Conservation (phyloP, 2,888 invertebrate species). For the Ferrisia virgata region DNA sequence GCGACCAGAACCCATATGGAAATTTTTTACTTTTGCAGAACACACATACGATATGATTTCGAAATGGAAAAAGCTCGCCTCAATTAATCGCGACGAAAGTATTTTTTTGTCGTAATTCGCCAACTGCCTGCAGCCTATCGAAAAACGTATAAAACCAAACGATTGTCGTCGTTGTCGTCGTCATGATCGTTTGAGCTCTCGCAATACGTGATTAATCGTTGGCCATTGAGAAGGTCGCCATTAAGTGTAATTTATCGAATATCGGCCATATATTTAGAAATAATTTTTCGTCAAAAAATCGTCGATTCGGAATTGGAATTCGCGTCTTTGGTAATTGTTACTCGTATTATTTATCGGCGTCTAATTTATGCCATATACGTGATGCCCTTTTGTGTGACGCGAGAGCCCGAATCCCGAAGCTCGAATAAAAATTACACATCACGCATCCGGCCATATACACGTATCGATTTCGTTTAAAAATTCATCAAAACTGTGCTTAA, state of each 20-base stretch:
- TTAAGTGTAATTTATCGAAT: not conserved
- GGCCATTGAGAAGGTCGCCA: not conserved
- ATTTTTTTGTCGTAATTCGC: not conserved
- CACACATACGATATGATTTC: too few species aligned
- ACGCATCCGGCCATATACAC: not conserved
- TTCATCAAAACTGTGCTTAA: constrained; percentile 13
- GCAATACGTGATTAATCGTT: not conserved
- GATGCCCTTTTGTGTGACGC: not conserved
- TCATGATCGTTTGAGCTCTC: too few species aligned
- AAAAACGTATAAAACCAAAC: not conserved
- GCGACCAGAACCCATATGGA: too few species aligned
- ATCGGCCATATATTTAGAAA: not conserved
- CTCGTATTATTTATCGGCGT: not conserved
- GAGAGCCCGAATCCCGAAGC: not conserved
- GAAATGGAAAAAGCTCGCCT: too few species aligned
- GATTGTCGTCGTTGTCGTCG: too few species aligned
- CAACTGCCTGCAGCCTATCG: not conserved
- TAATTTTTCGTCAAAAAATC: not conserved
- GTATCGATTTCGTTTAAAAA: constrained; percentile 14
- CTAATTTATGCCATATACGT: not conserved
- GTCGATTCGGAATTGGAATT: not conserved
- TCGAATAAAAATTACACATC: not conserved
- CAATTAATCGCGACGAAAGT: too few species aligned
- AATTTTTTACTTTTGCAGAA: too few species aligned
- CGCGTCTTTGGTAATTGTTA: not conserved